Percentiles rank a stretch among this genome's conserved stretches.
phyloP scores from a whole-genome alignment of 1,140 invertebrate species.

The Carcinoscorpius rotundicauda region DNA sequence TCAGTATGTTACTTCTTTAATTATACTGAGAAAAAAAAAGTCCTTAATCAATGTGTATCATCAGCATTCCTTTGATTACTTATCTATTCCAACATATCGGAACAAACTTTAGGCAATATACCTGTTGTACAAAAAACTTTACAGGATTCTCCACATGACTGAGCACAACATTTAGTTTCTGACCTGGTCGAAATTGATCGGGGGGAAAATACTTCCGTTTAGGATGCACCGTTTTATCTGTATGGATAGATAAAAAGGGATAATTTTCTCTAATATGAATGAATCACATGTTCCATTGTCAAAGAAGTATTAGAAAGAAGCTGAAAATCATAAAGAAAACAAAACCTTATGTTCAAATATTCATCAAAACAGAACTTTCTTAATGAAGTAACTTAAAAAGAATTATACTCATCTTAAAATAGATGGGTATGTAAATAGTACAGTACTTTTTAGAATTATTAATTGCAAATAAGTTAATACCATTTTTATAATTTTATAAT shows the following conservation, averaged over 20 bases:
- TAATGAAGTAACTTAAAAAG: too few relatives aligned
- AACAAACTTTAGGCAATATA: conserved; percentile 16
- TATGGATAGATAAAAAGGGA: neutral
- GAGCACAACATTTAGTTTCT: conserved; percentile 21
- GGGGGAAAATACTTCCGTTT: conserved; percentile 8
- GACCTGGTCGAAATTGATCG: conserved; percentile 6
- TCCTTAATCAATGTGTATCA: too few relatives aligned
- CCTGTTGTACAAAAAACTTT: conserved; percentile 33
- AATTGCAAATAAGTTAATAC: neutral
- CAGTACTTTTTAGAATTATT: too few relatives aligned
- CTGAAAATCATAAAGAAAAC: conserved; percentile 1
- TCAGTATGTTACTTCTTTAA: too few relatives aligned
- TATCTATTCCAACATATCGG: neutral
- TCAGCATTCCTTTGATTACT: too few relatives aligned
- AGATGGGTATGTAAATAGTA: too few relatives aligned
- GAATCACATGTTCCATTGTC: neutral
- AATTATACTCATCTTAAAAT: too few relatives aligned
- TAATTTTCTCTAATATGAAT: neutral
- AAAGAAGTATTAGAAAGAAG: neutral
- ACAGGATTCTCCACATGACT: conserved; percentile 28
- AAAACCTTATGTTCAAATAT: too few relatives aligned
- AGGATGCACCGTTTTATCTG: neutral
- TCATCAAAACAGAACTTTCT: too few relatives aligned
- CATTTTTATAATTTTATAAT: neutral
- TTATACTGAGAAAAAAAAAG: too few relatives aligned